Base-by-base conservation (phyloP, 1,140 invertebrate species). In the Monochamus saltuarius region DNA sequence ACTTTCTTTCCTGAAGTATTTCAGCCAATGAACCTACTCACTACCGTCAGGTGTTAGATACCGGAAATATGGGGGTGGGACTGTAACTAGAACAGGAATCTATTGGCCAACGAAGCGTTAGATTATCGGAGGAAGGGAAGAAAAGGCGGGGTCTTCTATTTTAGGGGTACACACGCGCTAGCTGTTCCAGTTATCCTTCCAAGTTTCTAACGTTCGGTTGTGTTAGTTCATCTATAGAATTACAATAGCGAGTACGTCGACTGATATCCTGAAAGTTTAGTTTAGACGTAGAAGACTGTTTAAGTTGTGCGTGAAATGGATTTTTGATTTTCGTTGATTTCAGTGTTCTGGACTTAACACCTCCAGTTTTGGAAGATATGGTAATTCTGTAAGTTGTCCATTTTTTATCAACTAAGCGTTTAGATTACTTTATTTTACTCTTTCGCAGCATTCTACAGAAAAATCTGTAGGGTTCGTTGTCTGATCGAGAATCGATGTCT, bases 361-460 rank as follows among this genome's bases (percentile, higher is more conserved):
- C 22, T 29, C 22, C 22, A 46, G n/a, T 56, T 38, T 58, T 38
- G 47, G 62, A 63, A 71, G 72, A 73, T 73, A 75, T 75, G 73
- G 73, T 75, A 62, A 73, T 75, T 65, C 43, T 75, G 73, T 75
- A 73, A 75, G 73, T 75, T 66, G 37, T 36, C 11, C 1, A 7
- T 54, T 38, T 17, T 55, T 53, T 29, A 7, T 22, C 1, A 9
- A 49, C 6, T 29, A 29, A 29, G 6, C 22, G 22, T 29, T 29
- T 29, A 29, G 22, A 3, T 29, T 3, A 29, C n/a, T n/a, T n/a
- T 29, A 4, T 51, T 51, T 35, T 17, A 7, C 19, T 4, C 29
- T 34, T 29, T 17, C 34, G 22, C 11, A 13, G 22, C 14, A 16
- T 34, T 11, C 49, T 10, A 34, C 9, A 17, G 16, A 14, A 19